Conservation (phyloP, 2,113 vertebrate species). For the Heterocephalus glaber region DNA sequence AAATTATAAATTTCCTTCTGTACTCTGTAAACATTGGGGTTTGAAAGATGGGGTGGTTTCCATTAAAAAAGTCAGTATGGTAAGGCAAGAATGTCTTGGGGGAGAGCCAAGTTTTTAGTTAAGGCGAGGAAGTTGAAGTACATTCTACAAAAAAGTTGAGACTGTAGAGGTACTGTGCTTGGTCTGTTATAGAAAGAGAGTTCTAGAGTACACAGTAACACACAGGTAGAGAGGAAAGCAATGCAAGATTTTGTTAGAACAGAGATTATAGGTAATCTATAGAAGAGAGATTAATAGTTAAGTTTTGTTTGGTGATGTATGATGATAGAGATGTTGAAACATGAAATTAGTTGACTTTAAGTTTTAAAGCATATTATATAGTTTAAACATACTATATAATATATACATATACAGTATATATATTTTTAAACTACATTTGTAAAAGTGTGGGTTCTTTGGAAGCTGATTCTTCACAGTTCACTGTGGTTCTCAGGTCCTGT, state of each 20-base stretch:
- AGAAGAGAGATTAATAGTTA: background rate
- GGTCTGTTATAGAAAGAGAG: background rate
- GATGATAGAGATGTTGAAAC: background rate
- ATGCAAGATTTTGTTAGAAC: background rate
- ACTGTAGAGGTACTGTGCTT: background rate
- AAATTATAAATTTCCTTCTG: background rate
- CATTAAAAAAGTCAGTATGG: background rate
- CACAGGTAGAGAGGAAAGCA: background rate
- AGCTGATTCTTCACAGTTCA: constrained; percentile 37
- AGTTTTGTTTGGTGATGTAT: background rate
- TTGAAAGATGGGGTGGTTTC: background rate
- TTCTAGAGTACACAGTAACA: background rate
- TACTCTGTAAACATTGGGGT: background rate
- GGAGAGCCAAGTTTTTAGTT: background rate
- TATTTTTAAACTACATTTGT: background rate
- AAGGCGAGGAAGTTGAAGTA: background rate
- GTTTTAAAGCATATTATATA: background rate
- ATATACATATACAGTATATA: background rate
- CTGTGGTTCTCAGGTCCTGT: background rate
- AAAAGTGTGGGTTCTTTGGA: background rate
- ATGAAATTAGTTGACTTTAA: background rate
- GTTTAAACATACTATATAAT: background rate
- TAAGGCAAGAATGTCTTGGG: background rate
- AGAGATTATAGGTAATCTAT: background rate
- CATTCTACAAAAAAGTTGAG: background rate